A percentile compares a stretch with the other conserved stretches of the same genome.
phyloP scores from a whole-genome alignment of 2,797 vertebrate species.

The Lemur catta region DNA sequence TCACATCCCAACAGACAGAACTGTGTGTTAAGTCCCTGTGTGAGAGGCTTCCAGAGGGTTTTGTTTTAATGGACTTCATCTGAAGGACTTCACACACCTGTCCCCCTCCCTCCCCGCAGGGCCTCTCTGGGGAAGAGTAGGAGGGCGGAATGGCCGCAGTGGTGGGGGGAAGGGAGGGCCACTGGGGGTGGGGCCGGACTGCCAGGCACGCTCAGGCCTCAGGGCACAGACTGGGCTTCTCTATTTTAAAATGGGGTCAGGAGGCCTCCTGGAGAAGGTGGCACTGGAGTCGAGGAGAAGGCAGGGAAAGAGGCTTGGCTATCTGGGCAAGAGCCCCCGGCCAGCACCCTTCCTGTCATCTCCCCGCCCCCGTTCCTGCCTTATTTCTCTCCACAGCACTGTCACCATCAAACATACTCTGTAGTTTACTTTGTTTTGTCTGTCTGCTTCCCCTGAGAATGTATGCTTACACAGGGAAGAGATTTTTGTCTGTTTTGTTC shows the following conservation, averaged over 20 bases:
- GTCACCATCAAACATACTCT: background rate
- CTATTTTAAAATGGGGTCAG: background rate
- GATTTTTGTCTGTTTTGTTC: background rate
- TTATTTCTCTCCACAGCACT: background rate
- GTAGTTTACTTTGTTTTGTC: background rate
- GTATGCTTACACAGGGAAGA: background rate
- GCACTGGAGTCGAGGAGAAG: background rate
- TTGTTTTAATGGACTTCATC: background rate
- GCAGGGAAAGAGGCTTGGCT: background rate
- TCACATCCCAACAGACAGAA: background rate
- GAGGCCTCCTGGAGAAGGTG: background rate
- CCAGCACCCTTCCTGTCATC: background rate
- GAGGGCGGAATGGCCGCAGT: background rate
- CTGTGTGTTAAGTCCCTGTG: background rate
- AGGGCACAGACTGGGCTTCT: background rate
- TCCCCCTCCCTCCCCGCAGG: rapidly evolving
- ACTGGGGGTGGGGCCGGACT: no score
- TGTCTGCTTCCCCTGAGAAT: background rate
- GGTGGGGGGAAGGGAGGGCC: background rate
- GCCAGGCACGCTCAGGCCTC: background rate
- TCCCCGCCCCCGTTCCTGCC: background rate
- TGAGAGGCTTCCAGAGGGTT: no score
- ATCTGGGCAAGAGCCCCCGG: background rate
- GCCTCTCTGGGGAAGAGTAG: background rate
- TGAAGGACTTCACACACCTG: background rate